phyloP scores from a whole-genome alignment of 1,140 invertebrate genomes.

The Adelges cooleyi region DNA sequence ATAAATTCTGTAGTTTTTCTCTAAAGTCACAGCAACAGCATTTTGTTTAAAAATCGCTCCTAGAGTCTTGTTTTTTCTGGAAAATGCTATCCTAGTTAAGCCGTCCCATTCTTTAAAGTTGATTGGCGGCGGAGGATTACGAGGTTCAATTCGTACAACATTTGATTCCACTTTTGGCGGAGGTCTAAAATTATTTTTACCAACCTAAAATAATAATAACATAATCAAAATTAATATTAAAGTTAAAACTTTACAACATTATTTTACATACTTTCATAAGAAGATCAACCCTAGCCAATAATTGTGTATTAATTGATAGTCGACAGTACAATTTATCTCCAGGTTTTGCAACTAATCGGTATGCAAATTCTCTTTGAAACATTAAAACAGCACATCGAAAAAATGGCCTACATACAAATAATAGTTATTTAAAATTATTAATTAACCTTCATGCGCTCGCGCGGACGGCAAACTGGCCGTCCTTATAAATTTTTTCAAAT shows the following conservation, averaged over 20 bases:
- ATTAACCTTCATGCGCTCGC: background rate
- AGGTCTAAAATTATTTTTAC: conserved; percentile 96
- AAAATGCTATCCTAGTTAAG: conserved; percentile 84
- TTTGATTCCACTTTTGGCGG: conserved; percentile 98
- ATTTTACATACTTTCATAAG: conserved; percentile 75
- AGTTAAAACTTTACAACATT: too few relatives aligned
- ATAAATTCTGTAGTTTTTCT: conserved; percentile 85
- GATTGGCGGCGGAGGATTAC: conserved; percentile 89
- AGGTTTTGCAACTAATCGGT: conserved; percentile 89
- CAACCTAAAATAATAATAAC: conserved; percentile 51
- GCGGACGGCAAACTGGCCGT: too few relatives aligned
- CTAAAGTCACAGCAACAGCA: conserved; percentile 66
- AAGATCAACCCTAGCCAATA: conserved; percentile 88
- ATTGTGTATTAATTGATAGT: conserved; percentile 90
- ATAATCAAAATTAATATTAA: background rate
- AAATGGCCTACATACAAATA: conserved; percentile 43
- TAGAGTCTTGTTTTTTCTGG: conserved; percentile 90
- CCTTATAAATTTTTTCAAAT: too few relatives aligned
- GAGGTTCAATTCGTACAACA: conserved; percentile 95
- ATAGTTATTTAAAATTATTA: background rate
- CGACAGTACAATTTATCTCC: conserved; percentile 97
- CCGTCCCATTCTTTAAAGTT: conserved; percentile 98
- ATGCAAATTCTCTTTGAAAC: conserved; percentile 98
- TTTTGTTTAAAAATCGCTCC: conserved; percentile 73
- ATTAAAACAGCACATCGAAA: conserved; percentile 93